Evolutionary conservation across 2,797 vertebrate genomes (phyloP).

Genomic region (Cryptoblepharus egeriae): DNA sequence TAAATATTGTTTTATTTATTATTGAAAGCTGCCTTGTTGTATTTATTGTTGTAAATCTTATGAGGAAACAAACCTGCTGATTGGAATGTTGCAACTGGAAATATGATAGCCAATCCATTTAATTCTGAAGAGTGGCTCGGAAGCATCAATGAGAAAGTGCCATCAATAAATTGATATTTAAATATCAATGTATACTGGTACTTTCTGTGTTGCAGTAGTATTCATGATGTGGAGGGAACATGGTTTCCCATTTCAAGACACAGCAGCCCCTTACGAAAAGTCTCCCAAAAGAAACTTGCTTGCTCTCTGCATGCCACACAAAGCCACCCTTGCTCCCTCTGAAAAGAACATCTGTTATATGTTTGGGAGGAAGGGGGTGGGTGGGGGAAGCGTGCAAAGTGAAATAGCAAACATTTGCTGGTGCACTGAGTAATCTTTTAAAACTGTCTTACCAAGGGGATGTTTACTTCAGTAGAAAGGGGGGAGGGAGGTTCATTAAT

Average conservation of each 20-base stretch:
- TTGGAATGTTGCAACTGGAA: not conserved
- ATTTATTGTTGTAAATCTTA: no score
- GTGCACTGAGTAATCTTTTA: not conserved
- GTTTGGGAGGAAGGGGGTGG: not conserved
- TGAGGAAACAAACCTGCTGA: no score
- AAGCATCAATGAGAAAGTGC: not conserved
- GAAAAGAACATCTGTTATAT: conserved; percentile 10
- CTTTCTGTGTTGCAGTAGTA: not conserved
- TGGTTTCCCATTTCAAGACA: not conserved
- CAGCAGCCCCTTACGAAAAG: not conserved
- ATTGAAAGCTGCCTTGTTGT: no score
- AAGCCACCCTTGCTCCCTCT: not conserved
- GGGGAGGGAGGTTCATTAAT: not conserved
- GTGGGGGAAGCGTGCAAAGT: not conserved
- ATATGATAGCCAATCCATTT: not conserved
- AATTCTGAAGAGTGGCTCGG: not conserved
- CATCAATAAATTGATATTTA: no score
- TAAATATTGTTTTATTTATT: no score
- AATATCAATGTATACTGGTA: not conserved
- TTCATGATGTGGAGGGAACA: not conserved
- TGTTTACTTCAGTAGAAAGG: conserved; percentile 1
- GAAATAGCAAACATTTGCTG: conserved; percentile 6
- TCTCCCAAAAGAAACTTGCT: not conserved
- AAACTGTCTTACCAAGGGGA: not conserved
- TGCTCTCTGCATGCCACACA: not conserved